phyloP scores from a whole-genome alignment of 1,140 invertebrate species.

The Chrysoperla carnea region DNA sequence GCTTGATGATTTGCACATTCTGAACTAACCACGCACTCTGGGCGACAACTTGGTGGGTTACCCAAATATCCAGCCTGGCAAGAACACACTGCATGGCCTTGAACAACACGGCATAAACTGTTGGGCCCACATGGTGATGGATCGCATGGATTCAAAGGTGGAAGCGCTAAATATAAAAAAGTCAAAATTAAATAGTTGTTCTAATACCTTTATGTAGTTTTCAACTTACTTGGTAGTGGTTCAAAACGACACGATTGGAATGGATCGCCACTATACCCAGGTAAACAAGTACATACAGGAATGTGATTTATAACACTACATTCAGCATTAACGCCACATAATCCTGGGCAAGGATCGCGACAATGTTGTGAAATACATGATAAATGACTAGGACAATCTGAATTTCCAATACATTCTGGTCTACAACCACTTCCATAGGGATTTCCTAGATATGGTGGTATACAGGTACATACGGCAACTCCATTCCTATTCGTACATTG shows the following conservation, averaged over 20 bases:
- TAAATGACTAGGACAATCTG: slow-evolving; percentile 59
- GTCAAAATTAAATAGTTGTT: slow-evolving; percentile 11
- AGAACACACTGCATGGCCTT: slow-evolving; percentile 56
- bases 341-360: slow-evolving; percentile 66
- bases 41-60: slow-evolving; percentile 54
- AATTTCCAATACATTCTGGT: slow-evolving; percentile 61
- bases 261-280: slow-evolving; percentile 61
- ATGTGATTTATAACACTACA: slow-evolving; percentile 67
- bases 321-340: slow-evolving; percentile 61
- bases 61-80: slow-evolving; percentile 60
- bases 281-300: slow-evolving; percentile 58
- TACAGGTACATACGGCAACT: slow-evolving; percentile 54
- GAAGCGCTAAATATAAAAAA: slow-evolving; percentile 8
- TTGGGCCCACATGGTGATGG: slow-evolving; percentile 68
- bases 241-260: slow-evolving; percentile 55
- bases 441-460: slow-evolving; percentile 71
- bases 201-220: background rate
- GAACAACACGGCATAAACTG: slow-evolving; percentile 51
- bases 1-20: slow-evolving; percentile 54
- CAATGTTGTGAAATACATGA: slow-evolving; percentile 75
- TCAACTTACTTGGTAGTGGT: slow-evolving; percentile 31
- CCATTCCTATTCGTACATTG: slow-evolving; percentile 51
- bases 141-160: slow-evolving; percentile 47
- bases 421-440: slow-evolving; percentile 57
- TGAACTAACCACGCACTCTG: slow-evolving; percentile 60